Base-by-base conservation (phyloP, 2,888 invertebrate genomes). In the Magallana nippona region DNA sequence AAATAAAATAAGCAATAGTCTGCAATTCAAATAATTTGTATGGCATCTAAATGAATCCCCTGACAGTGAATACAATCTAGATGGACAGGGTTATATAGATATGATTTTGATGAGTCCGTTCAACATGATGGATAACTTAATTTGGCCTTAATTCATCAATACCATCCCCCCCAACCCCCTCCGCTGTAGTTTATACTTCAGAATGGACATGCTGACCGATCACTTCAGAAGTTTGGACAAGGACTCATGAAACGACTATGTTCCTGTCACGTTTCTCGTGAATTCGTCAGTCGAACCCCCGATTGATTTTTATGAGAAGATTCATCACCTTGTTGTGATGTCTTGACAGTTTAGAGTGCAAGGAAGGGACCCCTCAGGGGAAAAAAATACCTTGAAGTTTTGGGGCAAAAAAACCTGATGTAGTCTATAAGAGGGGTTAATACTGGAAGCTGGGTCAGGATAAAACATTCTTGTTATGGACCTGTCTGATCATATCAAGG, bases 301-400 rank as follows among this genome's bases (percentile, higher is more conserved):
- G 71, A 71, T 71, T 71, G 71, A 71, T 71, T 71, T 71, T 71
- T 71, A 71, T 27, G 71, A 15, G 71, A 10, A 71, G 71, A 71
- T 22, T 71, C 22, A 22, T 71, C 71, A 71, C 71, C 71, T 71
- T 15, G 32, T 71, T 71, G 71, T 71, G 71, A 71, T 10, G 27
- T 11, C 2, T 27, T 71, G 71, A 71, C 71, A 32, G 71, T 10
- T 44, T 71, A 15, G 22, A 71, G 71, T 15, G 71, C 71, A 71
- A 71, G 32, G 71, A 71, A 13, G 32, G 32, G 32, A 71, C 22
- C 32, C 71, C 2, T 71, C 71, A 17, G 13, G 32, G 32, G 13
- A 60, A 60, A 27, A 71, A 71, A 15, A 11, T 71, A 13, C 32
- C 32, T 2, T 11, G 27, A 71, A 44, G 44, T 44, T 44, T 44